phyloP scores from a whole-genome alignment of 2,888 invertebrate genomes.

The Euplagia quadripunctaria region DNA sequence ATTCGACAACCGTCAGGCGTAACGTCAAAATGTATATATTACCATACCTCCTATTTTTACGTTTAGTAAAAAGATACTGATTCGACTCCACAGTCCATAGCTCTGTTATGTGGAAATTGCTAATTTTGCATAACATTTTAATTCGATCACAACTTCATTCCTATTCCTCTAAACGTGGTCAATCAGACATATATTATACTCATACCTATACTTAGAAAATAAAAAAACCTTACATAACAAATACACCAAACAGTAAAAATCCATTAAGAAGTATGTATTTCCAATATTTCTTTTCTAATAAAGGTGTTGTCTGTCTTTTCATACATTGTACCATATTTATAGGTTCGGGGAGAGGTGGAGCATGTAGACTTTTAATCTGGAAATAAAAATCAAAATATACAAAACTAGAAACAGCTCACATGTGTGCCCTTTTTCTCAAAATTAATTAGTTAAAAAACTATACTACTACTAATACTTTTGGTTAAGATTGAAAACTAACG shows the following conservation, averaged over 20 bases:
- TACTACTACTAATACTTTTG: no score
- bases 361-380: conserved; percentile 12
- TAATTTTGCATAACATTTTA: neutral
- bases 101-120: neutral
- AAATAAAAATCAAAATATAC: neutral
- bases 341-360: neutral
- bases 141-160: neutral
- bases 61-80: neutral
- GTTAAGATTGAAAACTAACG: no score
- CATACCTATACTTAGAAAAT: neutral
- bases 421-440: no score
- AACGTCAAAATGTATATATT: no score
- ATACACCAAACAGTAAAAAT: conserved; percentile 82
- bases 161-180: neutral
- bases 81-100: neutral
- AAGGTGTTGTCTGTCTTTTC: conserved; percentile 3
- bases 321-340: neutral
- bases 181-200: neutral
- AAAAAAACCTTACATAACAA: conserved; percentile 64
- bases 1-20: no score
- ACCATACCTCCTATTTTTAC: no score
- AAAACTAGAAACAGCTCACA: neutral
- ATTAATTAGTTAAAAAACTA: no score
- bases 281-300: neutral
- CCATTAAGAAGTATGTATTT: conserved; percentile 72